phyloP scores from a whole-genome alignment of 2,888 invertebrate genomes.

The Andricus curvator region DNA sequence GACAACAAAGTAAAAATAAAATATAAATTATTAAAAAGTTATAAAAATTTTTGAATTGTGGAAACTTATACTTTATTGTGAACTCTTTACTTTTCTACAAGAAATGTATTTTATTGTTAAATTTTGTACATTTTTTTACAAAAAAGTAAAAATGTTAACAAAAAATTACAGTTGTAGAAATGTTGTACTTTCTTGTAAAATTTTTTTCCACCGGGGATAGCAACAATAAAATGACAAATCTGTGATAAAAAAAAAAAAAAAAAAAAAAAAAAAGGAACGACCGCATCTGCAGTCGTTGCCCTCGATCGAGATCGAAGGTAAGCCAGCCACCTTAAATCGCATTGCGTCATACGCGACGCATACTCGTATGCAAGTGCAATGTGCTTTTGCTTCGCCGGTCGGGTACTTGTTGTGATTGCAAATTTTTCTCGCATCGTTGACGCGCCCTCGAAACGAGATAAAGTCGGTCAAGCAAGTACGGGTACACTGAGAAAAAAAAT shows the following conservation, averaged over 20 bases:
- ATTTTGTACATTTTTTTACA: too few relatives aligned
- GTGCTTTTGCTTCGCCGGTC: constrained; percentile 24
- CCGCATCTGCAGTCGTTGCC: constrained; percentile 59
- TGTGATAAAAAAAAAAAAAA: neutral
- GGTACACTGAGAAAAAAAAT: neutral
- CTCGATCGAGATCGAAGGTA: constrained; percentile 65
- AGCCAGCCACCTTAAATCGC: constrained; percentile 53
- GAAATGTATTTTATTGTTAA: too few relatives aligned
- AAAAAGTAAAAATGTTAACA: too few relatives aligned
- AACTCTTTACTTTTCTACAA: too few relatives aligned
- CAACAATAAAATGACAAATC: constrained; percentile 11
- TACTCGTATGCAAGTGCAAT: constrained; percentile 29
- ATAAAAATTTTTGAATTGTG: too few relatives aligned
- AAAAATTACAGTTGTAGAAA: too few relatives aligned
- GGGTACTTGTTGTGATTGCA: constrained; percentile 27
- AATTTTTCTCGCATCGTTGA: constrained; percentile 31
- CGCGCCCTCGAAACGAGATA: constrained; percentile 32
- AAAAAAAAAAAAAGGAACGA: constrained; percentile 41
- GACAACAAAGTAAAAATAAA: too few relatives aligned
- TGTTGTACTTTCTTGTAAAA: too few relatives aligned
- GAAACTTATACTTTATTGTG: too few relatives aligned
- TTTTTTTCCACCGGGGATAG: too few relatives aligned
- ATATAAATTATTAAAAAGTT: too few relatives aligned
- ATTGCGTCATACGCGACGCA: constrained; percentile 26
- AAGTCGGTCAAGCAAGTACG: constrained; percentile 29